Evolutionary conservation across 2,797 vertebrate genomes (phyloP).

Genomic region (Intellagama lesueurii): DNA sequence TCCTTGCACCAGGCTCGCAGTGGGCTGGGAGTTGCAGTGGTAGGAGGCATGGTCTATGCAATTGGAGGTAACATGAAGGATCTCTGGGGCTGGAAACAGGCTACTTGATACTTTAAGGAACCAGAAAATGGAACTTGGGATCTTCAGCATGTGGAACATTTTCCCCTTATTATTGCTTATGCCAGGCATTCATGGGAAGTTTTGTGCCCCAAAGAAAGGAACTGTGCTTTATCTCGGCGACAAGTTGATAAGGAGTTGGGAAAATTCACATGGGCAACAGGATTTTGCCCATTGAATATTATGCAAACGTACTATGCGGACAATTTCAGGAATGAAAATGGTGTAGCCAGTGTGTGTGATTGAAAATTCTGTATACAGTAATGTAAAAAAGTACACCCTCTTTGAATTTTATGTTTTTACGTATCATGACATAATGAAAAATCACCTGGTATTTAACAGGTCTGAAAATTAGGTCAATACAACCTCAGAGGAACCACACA

Average conservation of each 20-base stretch:
- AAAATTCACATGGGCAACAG: too few relatives aligned
- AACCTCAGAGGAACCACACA: too few relatives aligned
- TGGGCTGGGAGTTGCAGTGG: conserved; percentile 90
- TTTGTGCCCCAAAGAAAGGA: neutral
- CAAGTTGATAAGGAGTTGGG: too few relatives aligned
- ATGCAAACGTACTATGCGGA: too few relatives aligned
- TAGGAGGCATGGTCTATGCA: conserved; percentile 96
- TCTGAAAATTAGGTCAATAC: too few relatives aligned
- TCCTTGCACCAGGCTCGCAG: conserved; percentile 96
- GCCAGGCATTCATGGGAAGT: neutral
- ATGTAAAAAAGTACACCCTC: too few relatives aligned
- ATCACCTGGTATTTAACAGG: too few relatives aligned
- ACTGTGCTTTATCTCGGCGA: neutral
- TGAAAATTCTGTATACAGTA: neutral
- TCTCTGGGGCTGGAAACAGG: neutral
- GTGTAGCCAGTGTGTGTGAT: neutral
- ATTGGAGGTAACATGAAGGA: conserved; percentile 88
- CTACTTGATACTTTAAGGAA: neutral
- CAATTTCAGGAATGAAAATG: too few relatives aligned
- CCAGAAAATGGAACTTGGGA: neutral
- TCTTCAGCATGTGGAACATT: neutral
- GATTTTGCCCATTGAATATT: too few relatives aligned
- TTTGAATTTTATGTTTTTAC: too few relatives aligned
- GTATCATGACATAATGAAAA: too few relatives aligned
- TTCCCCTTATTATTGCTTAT: neutral